Evolutionary conservation across 2,113 vertebrate species (phyloP).

Genomic region (Heteronetta atricapilla): DNA sequence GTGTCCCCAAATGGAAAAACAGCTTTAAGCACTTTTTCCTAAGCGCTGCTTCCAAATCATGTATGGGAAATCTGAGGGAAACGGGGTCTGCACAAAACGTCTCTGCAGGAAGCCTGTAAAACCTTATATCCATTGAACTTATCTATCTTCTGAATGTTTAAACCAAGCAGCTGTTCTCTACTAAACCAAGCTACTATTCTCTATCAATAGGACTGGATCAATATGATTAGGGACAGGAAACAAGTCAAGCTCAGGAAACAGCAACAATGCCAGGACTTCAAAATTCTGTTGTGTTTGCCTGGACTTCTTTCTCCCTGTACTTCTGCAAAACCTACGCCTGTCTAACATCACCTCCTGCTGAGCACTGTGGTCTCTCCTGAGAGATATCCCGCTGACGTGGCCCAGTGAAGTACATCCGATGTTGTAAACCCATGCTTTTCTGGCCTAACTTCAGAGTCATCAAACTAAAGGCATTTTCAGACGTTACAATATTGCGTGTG

Average conservation of each 20-base stretch:
- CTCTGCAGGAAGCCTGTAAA: not conserved
- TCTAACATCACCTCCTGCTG: not conserved
- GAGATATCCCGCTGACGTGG: not conserved
- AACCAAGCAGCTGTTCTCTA: too few relatives aligned
- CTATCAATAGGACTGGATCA: not conserved
- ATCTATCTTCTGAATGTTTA: too few relatives aligned
- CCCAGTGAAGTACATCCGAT: not conserved
- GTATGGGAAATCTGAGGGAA: not conserved
- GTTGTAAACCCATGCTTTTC: not conserved
- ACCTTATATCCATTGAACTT: not conserved
- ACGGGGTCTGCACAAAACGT: not conserved
- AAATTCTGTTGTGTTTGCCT: not conserved
- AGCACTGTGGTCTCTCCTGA: not conserved
- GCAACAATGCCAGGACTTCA: not conserved
- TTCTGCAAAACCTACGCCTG: not conserved
- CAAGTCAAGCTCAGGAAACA: not conserved
- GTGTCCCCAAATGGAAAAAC: slow-evolving; percentile 23
- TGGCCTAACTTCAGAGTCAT: not conserved
- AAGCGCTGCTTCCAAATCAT: not conserved
- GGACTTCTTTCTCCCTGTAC: not conserved
- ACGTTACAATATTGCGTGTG: not conserved
- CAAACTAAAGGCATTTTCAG: not conserved
- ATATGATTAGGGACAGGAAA: not conserved
- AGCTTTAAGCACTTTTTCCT: not conserved
- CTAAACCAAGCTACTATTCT: not conserved